Conservation (phyloP, 2,113 vertebrate genomes). For the Ictalurus furcatus region DNA sequence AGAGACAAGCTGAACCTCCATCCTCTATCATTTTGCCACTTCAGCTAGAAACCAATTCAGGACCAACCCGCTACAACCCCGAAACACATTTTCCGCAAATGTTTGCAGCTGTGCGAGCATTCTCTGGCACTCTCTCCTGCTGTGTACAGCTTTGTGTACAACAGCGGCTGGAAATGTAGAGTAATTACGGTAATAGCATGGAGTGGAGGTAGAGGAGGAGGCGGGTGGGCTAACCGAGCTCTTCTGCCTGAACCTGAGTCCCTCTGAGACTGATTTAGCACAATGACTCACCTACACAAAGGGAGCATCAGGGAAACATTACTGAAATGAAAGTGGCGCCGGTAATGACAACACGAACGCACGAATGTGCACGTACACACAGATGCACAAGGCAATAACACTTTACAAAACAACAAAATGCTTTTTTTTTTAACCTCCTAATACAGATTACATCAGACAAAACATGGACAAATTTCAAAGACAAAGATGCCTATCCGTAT, state of each 20-base stretch:
- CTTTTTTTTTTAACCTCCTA: background rate
- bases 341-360: constrained; percentile 29
- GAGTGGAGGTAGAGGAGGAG: constrained; percentile 39
- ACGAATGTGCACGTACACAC: background rate
- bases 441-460: background rate
- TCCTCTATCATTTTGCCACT: constrained; percentile 20
- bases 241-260: constrained; percentile 37
- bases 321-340: constrained; percentile 33
- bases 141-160: constrained; percentile 3
- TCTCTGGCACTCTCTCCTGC: background rate
- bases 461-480: background rate
- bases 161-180: constrained; percentile 23
- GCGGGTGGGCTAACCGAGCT: constrained; percentile 15
- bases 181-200: constrained; percentile 43
- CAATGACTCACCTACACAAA: constrained; percentile 29
- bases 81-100: background rate
- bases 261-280: constrained; percentile 44
- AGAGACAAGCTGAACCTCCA: constrained; percentile 27
- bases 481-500: background rate
- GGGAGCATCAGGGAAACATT: constrained; percentile 13
- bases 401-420: background rate
- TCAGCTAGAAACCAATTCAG: background rate
- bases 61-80: background rate
- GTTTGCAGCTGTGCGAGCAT: background rate
- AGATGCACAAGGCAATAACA: background rate